A percentile compares a stretch with the other conserved stretches of the same genome.
These are phyloP conservation scores for Diplogasteroides magnus DNA, from an alignment of 1,140 invertebrate species.

Conservation along the genomic window DNA sequence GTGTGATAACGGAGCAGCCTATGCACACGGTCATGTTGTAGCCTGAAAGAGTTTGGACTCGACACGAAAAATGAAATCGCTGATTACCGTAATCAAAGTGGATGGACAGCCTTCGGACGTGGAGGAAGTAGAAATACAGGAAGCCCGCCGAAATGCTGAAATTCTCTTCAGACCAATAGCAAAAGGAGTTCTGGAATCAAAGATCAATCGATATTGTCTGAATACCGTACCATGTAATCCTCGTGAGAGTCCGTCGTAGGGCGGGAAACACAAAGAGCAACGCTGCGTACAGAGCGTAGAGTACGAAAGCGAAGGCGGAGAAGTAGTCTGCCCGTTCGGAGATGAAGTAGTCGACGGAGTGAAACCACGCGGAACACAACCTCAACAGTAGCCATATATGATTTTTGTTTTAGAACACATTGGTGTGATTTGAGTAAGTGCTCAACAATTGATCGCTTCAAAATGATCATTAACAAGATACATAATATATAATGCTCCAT, in stretches of 20 bases:
- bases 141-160: neutral
- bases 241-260: too few relatives aligned
- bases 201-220: too few relatives aligned
- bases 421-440: too few relatives aligned
- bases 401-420: too few relatives aligned
- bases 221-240: too few relatives aligned
- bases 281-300: neutral
- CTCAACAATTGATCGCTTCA: too few relatives aligned
- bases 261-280: neutral
- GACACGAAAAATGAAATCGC: neutral
- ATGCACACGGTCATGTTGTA: neutral
- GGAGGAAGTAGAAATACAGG: neutral
- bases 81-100: neutral
- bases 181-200: too few relatives aligned
- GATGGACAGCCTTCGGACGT: neutral
- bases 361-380: neutral
- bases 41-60: neutral
- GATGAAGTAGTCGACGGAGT: neutral
- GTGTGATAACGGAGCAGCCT: neutral
- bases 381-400: too few relatives aligned
- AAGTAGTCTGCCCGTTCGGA: neutral
- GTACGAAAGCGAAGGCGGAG: neutral
- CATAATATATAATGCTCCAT: too few relatives aligned
- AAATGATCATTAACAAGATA: too few relatives aligned
- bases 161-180: too few relatives aligned